phyloP scores from a whole-genome alignment of 2,888 invertebrate species.

The Ditula angustiorana region DNA sequence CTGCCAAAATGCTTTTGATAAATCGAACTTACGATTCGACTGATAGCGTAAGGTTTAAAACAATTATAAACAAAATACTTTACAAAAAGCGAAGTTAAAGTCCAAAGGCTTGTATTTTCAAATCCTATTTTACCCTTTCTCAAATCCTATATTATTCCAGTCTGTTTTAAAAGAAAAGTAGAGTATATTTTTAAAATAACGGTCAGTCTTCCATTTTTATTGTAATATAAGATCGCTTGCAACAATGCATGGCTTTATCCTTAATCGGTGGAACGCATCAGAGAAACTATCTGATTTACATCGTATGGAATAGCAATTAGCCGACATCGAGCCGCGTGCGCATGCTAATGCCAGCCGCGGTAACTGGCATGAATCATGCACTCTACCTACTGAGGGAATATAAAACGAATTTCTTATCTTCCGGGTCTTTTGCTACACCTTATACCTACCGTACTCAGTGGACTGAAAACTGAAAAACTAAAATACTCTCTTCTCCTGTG shows the following conservation, averaged over 20 bases:
- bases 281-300: constrained; percentile 66
- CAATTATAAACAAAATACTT: too few relatives aligned
- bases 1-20: too few relatives aligned
- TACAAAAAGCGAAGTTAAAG: too few relatives aligned
- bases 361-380: constrained; percentile 64
- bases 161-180: too few relatives aligned
- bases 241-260: constrained; percentile 33
- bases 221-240: constrained; percentile 2
- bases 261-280: constrained; percentile 42
- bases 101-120: too few relatives aligned
- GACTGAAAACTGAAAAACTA: too few relatives aligned
- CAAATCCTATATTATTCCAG: too few relatives aligned
- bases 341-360: constrained; percentile 70
- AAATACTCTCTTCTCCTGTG: too few relatives aligned
- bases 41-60: too few relatives aligned
- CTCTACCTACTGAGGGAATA: neutral
- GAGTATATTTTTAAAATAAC: neutral
- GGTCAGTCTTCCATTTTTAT: neutral
- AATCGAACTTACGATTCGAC: too few relatives aligned
- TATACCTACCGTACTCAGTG: neutral
- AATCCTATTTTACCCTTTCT: too few relatives aligned
- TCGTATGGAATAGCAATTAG: constrained; percentile 75
- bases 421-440: too few relatives aligned
- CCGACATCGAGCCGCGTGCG: constrained; percentile 55
- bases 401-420: neutral